Evolutionary conservation across 2,888 invertebrate genomes (phyloP).

Genomic region (Blera fallax): DNA sequence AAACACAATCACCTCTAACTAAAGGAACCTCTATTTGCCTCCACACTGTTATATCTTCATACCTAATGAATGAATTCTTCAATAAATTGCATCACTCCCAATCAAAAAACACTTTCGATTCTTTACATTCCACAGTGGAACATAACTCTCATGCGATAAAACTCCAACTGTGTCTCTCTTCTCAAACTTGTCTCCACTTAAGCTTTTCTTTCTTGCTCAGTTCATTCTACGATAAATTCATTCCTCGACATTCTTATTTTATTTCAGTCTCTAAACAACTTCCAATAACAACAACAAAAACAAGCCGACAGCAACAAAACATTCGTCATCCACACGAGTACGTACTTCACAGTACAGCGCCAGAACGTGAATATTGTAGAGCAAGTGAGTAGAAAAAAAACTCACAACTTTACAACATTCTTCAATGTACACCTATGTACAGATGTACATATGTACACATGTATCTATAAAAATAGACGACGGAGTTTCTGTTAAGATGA

Average conservation of each 20-base stretch:
- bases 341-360: neutral
- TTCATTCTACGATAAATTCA: conserved; percentile 27
- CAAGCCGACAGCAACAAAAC: conserved; percentile 20
- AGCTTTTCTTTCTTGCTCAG: conserved; percentile 29
- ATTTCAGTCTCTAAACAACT: too few relatives aligned
- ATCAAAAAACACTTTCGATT: conserved; percentile 4
- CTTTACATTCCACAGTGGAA: neutral
- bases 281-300: neutral
- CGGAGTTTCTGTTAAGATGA: neutral
- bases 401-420: neutral
- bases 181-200: neutral
- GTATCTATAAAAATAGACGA: conserved; percentile 2
- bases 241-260: conserved; percentile 4
- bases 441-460: neutral
- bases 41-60: neutral
- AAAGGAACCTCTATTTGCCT: neutral
- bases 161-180: neutral
- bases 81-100: conserved; percentile 46
- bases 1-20: neutral
- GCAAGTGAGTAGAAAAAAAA: neutral
- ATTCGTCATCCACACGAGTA: conserved; percentile 29
- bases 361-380: conserved; percentile 21
- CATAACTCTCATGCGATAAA: conserved; percentile 6
- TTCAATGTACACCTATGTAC: neutral
- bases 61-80: conserved; percentile 22